phyloP scores from a whole-genome alignment of 2,888 invertebrate genomes.

The Lypha dubia region DNA sequence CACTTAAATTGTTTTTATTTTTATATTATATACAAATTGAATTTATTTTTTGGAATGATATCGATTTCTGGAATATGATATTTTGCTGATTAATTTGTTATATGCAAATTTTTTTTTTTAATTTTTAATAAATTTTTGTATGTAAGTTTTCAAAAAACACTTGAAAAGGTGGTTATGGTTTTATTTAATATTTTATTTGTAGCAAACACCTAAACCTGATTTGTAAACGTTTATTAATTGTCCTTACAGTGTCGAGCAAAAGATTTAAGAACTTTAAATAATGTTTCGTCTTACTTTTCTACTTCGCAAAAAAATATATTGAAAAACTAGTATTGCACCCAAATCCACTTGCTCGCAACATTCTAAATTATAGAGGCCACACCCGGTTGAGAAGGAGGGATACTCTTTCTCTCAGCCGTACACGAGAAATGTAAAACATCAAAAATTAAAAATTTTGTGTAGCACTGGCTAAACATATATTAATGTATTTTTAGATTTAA shows the following conservation, averaged over 20 bases:
- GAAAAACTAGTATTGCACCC: too few species aligned
- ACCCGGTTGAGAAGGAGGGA: too few species aligned
- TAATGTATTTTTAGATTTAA: too few species aligned
- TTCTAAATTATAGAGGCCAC: too few species aligned
- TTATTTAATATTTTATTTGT: constrained; percentile 28
- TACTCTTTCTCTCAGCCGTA: too few species aligned
- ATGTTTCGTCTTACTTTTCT: not conserved
- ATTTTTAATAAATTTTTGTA: constrained; percentile 33
- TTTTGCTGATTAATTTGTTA: constrained; percentile 25
- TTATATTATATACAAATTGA: constrained; percentile 58
- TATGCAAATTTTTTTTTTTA: constrained; percentile 33
- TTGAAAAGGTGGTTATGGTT: constrained; percentile 64
- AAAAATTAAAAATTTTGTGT: too few species aligned
- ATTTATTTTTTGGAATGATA: constrained; percentile 42
- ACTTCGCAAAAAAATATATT: too few species aligned
- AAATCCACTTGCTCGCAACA: too few species aligned
- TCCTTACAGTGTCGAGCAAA: constrained; percentile 19
- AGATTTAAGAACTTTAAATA: not conserved
- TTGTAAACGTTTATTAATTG: not conserved
- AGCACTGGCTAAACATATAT: too few species aligned
- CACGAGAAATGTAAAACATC: too few species aligned
- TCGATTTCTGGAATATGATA: constrained; percentile 43
- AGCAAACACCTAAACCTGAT: constrained; percentile 46
- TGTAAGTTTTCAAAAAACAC: constrained; percentile 67
- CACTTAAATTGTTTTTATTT: constrained; percentile 48